Conservation (phyloP, 2,797 vertebrate species). For the Ctenosaura bakeri region DNA sequence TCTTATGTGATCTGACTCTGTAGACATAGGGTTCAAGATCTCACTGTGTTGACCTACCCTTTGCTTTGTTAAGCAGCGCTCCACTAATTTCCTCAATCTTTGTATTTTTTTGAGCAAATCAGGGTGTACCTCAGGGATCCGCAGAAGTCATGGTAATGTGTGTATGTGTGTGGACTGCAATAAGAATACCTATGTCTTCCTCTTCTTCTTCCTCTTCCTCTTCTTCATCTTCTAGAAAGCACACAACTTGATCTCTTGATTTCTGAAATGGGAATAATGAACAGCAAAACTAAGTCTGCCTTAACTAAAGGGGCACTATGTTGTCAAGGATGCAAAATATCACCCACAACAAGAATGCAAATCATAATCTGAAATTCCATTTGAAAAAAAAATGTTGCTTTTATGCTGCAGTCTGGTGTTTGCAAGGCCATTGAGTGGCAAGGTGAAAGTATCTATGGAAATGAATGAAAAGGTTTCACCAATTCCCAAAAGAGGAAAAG, state of each 20-base stretch:
- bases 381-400: neutral
- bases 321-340: neutral
- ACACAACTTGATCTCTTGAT: neutral
- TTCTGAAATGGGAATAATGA: neutral
- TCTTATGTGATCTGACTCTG: too few relatives aligned
- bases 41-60: too few relatives aligned
- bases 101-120: too few relatives aligned
- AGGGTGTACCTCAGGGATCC: too few relatives aligned
- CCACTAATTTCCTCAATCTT: too few relatives aligned
- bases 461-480: neutral
- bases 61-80: too few relatives aligned
- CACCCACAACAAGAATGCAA: neutral
- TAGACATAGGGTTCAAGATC: too few relatives aligned
- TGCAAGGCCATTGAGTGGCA: neutral
- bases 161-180: too few relatives aligned
- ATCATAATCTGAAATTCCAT: neutral
- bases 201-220: neutral
- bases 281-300: neutral
- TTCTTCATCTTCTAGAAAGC: neutral
- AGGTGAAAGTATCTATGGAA: neutral
- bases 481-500: constrained; percentile 23
- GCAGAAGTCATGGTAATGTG: too few relatives aligned
- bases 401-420: neutral
- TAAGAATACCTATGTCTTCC: neutral
- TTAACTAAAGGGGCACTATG: too few relatives aligned